A percentile compares a stretch with the other conserved stretches of the same genome.
Evolutionary conservation across 2,888 invertebrate genomes (phyloP).

Genomic region (Andrena camellia): DNA sequence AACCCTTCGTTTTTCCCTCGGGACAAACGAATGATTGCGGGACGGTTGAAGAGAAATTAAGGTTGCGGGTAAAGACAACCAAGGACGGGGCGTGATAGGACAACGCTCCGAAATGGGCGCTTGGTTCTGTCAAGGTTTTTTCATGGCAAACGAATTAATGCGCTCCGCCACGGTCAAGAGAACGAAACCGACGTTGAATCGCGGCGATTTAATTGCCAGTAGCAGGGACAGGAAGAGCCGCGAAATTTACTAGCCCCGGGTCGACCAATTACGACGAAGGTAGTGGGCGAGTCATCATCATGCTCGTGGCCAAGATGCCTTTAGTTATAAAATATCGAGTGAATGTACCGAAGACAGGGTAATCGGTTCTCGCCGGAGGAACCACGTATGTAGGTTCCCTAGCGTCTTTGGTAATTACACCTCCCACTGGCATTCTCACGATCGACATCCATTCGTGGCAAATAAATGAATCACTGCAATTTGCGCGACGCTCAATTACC

Average conservation of each 20-base stretch:
- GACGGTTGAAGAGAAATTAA: background rate
- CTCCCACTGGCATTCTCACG: background rate
- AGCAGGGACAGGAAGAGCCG: background rate
- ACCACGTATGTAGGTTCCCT: background rate
- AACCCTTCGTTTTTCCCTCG: background rate
- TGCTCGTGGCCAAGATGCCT: background rate
- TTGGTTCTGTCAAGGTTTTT: background rate
- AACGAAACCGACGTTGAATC: too few relatives aligned
- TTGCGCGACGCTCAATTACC: conserved; percentile 14
- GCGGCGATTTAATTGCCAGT: too few relatives aligned
- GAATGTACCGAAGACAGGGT: conserved; percentile 5
- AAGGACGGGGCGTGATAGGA: too few relatives aligned
- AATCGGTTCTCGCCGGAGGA: conserved; percentile 22
- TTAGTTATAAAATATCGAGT: conserved; percentile 1
- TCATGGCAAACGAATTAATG: background rate
- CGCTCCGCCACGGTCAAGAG: too few relatives aligned
- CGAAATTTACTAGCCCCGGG: background rate
- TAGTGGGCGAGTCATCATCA: background rate
- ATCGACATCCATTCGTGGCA: background rate
- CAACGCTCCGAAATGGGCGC: too few relatives aligned
- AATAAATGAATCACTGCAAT: background rate
- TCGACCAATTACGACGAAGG: background rate
- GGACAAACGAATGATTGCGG: background rate
- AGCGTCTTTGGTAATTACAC: background rate
- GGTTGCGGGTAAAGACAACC: background rate